These are phyloP conservation scores for Apodemia hepburni DNA, from an alignment of 2,888 invertebrate species.

Conservation along the genomic window DNA sequence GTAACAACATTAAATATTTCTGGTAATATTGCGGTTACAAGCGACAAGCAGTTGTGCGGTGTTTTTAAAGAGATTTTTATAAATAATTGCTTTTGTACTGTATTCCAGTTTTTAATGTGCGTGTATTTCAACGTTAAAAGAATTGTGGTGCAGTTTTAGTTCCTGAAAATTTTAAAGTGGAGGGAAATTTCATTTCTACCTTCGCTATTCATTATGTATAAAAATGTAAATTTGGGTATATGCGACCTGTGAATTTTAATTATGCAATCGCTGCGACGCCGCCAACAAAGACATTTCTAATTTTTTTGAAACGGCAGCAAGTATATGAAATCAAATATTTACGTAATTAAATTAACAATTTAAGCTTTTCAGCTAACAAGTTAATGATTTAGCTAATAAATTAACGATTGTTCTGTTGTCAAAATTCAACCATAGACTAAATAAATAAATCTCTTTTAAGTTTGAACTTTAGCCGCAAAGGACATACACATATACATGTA, in stretches of 20 bases:
- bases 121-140: constrained; percentile 40
- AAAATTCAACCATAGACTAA: too few relatives aligned
- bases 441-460: too few relatives aligned
- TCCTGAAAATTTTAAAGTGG: constrained; percentile 37
- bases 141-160: constrained; percentile 40
- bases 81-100: constrained; percentile 54
- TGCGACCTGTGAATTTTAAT: constrained; percentile 7
- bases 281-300: not conserved
- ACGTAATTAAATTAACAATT: too few relatives aligned
- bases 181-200: constrained; percentile 38
- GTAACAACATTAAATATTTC: constrained; percentile 60
- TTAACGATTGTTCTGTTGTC: too few relatives aligned
- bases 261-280: not conserved
- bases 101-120: constrained; percentile 40
- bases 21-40: constrained; percentile 61
- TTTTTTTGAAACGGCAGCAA: not conserved
- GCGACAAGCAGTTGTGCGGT: constrained; percentile 55
- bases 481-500: too few relatives aligned
- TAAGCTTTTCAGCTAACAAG: too few relatives aligned
- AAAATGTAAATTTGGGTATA: constrained; percentile 19
- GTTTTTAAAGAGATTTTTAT: constrained; percentile 58
- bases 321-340: not conserved
- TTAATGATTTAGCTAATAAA: too few relatives aligned
- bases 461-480: too few relatives aligned
- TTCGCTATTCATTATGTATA: constrained; percentile 33